Conservation (phyloP, 2,888 invertebrate genomes). For the Opisthograptis luteolata region DNA sequence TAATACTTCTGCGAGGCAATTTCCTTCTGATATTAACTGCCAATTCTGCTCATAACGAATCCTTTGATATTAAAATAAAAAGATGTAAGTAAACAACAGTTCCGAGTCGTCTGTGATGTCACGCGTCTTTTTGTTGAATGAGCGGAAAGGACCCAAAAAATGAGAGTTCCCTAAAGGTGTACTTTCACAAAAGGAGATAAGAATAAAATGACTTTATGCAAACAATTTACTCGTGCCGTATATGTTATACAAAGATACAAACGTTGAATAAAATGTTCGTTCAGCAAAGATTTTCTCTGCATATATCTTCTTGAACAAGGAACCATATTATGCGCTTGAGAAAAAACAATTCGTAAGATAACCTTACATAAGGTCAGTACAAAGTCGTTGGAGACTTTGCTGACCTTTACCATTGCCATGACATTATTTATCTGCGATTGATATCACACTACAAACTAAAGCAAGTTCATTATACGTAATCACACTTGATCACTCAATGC, state of each 20-base stretch:
- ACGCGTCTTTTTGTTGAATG: constrained; percentile 42
- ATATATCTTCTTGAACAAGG: background rate
- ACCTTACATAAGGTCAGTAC: constrained; percentile 4
- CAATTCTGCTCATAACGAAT: constrained; percentile 65
- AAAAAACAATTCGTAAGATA: constrained; percentile 11
- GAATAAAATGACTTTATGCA: constrained; percentile 53
- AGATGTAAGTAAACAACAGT: constrained; percentile 36
- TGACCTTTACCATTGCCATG: constrained; percentile 23
- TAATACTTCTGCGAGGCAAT: constrained; percentile 66
- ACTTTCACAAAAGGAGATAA: constrained; percentile 52
- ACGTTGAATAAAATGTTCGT: constrained; percentile 31
- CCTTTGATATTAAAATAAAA: constrained; percentile 53
- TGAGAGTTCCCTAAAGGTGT: constrained; percentile 47
- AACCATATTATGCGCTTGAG: background rate
- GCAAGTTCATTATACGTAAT: background rate
- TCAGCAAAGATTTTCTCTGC: constrained; percentile 11
- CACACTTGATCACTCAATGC: background rate
- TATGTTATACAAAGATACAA: constrained; percentile 41
- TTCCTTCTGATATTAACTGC: constrained; percentile 61
- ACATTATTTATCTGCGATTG: background rate
- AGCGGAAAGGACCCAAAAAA: constrained; percentile 50
- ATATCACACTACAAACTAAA: background rate
- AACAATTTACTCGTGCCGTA: constrained; percentile 45
- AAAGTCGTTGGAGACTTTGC: constrained; percentile 20
- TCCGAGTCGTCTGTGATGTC: constrained; percentile 35